A percentile compares a stretch with the other conserved stretches of the same genome.
Conservation (phyloP, 2,888 invertebrate genomes). For the Philonicus albiceps region DNA sequence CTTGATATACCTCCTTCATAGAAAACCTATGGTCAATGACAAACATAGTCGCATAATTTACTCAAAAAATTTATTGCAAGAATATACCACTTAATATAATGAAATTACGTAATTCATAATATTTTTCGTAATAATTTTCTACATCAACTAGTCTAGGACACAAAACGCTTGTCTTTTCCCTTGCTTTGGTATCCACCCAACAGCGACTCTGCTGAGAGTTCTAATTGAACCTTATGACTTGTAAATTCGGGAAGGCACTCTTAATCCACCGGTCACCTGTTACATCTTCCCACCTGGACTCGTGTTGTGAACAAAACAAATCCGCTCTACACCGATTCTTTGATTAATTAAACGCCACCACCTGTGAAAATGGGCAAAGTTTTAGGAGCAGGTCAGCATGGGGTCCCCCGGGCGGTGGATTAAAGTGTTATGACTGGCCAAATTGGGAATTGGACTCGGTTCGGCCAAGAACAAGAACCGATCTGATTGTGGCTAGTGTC, state of each 20-base stretch:
- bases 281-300: conserved; percentile 6
- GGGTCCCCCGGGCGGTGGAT: background rate
- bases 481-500: conserved; percentile 5
- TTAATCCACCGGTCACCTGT: conserved; percentile 9
- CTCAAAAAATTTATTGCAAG: too few relatives aligned
- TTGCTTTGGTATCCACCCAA: background rate
- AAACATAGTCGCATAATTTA: too few relatives aligned
- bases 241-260: background rate
- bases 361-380: conserved; percentile 38
- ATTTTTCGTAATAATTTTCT: background rate
- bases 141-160: background rate
- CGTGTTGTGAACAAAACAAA: conserved; percentile 25
- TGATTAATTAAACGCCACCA: conserved; percentile 37
- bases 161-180: background rate
- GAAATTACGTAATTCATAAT: background rate
- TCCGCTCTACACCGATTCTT: conserved; percentile 16
- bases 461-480: background rate
- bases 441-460: conserved; percentile 32
- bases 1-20: too few relatives aligned
- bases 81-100: background rate
- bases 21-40: too few relatives aligned
- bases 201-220: background rate
- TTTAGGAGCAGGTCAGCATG: conserved; percentile 24
- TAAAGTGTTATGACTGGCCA: conserved; percentile 34
- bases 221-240: conserved; percentile 34